Evolutionary conservation across 2,888 invertebrate species (phyloP).

Genomic region (Rhamphomyia laevipes): DNA sequence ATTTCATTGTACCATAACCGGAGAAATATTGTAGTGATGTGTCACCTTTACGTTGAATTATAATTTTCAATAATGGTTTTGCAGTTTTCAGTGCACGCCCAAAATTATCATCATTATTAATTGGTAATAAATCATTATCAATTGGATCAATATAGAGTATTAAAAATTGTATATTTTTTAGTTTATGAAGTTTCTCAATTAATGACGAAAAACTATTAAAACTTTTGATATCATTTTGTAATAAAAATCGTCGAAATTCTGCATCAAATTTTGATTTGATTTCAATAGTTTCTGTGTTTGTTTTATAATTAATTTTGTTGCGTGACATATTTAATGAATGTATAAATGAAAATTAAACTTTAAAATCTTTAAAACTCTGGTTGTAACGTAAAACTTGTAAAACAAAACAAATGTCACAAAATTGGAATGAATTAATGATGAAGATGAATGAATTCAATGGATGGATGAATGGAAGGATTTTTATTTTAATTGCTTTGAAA

Average conservation of each 20-base stretch:
- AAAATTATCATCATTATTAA: slow-evolving; percentile 97
- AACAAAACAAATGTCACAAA: too few relatives aligned
- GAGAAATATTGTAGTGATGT: slow-evolving; percentile 87
- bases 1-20: slow-evolving; percentile 83
- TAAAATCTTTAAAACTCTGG: too few relatives aligned
- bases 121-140: slow-evolving; percentile 92
- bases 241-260: slow-evolving; percentile 83
- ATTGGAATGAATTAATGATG: too few relatives aligned
- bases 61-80: slow-evolving; percentile 73
- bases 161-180: slow-evolving; percentile 78
- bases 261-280: slow-evolving; percentile 77
- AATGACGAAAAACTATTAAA: slow-evolving; percentile 81
- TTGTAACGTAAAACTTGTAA: too few relatives aligned
- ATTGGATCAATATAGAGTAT: slow-evolving; percentile 91
- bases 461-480: too few relatives aligned
- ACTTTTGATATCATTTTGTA: slow-evolving; percentile 50
- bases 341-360: too few relatives aligned
- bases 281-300: not conserved
- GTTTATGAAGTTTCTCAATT: slow-evolving; percentile 72
- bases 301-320: not conserved
- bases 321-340: not conserved
- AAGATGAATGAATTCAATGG: too few relatives aligned
- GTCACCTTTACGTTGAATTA: slow-evolving; percentile 91
- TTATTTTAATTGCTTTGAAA: too few relatives aligned
- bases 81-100: slow-evolving; percentile 81